These are phyloP conservation scores for Rhynchotus rufescens DNA, from an alignment of 2,797 vertebrate genomes.

Conservation along the genomic window DNA sequence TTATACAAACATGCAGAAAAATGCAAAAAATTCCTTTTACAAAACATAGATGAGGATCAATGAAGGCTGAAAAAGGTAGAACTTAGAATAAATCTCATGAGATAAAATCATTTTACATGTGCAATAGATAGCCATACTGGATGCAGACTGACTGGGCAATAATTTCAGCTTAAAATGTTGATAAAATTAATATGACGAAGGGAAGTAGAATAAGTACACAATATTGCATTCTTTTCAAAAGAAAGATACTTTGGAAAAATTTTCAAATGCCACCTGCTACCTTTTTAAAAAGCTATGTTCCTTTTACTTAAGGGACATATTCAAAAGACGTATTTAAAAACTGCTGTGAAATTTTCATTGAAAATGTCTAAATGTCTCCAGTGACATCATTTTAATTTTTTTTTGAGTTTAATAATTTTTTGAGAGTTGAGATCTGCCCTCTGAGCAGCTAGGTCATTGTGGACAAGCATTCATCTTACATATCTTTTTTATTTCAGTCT, in stretches of 20 bases:
- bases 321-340: not conserved
- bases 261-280: not conserved
- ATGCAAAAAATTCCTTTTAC: not conserved
- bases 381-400: conserved; percentile 9
- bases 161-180: not conserved
- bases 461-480: not conserved
- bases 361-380: not conserved
- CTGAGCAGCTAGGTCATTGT: not conserved
- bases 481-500: not conserved
- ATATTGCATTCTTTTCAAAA: not conserved
- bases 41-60: not conserved
- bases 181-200: not conserved
- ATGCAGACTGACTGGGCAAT: not conserved
- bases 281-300: not conserved
- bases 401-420: not conserved
- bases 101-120: not conserved
- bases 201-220: not conserved
- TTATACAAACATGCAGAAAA: not conserved
- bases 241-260: not conserved
- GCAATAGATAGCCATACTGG: not conserved
- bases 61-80: not conserved
- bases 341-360: not conserved
- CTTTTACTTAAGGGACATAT: not conserved
- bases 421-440: not conserved
- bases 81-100: not conserved